These are phyloP conservation scores for Bruchidius siliquastri DNA, from an alignment of 2,888 invertebrate species.

Conservation along the genomic window DNA sequence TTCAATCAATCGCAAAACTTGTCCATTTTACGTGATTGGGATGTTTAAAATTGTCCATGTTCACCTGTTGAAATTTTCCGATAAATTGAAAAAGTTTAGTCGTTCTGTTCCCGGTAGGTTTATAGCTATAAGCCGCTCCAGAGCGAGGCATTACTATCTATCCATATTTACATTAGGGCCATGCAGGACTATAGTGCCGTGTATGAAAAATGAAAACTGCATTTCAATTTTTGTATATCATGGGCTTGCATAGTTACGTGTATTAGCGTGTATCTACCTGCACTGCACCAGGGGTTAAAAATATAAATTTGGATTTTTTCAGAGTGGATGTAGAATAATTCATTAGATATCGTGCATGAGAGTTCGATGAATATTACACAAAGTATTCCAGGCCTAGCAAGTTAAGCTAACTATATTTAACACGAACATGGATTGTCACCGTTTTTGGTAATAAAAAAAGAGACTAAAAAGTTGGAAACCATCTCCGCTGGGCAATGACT, in stretches of 20 bases:
- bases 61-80: slow-evolving; percentile 10
- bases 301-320: not conserved
- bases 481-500: too few species aligned
- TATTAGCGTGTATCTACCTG: not conserved
- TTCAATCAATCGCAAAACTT: not conserved
- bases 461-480: too few species aligned
- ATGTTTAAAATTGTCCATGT: not conserved
- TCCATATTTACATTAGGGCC: not conserved
- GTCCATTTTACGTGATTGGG: not conserved
- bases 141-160: not conserved
- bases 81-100: slow-evolving; percentile 9
- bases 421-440: too few species aligned
- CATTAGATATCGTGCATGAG: too few species aligned
- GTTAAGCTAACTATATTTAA: too few species aligned
- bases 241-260: not conserved
- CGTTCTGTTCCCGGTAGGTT: slow-evolving; percentile 3
- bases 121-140: slow-evolving; percentile 4
- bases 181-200: not conserved
- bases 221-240: not conserved
- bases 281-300: not conserved
- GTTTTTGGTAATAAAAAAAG: too few species aligned
- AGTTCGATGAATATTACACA: too few species aligned
- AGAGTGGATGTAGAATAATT: too few species aligned
- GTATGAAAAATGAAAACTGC: not conserved
- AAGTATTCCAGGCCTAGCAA: too few species aligned